A percentile compares a stretch with the other conserved stretches of the same genome.
Conservation (phyloP, 2,113 vertebrate genomes). For the Caranx melampygus region DNA sequence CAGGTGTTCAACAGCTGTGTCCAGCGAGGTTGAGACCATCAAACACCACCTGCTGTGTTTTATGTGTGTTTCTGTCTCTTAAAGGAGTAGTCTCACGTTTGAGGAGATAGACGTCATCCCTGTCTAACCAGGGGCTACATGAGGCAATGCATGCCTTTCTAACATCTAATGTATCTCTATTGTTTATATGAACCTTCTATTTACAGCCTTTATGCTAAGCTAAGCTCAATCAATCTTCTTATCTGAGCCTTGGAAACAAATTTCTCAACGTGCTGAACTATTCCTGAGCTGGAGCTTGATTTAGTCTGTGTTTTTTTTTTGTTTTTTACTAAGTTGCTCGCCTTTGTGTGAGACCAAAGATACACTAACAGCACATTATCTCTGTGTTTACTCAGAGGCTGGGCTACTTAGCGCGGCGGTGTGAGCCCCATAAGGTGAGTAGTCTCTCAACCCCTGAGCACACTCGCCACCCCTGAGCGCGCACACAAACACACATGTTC, state of each 20-base stretch:
- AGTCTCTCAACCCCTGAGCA: conserved; percentile 49
- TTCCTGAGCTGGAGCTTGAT: not conserved
- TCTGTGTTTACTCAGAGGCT: conserved; percentile 56
- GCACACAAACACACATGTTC: conserved; percentile 55
- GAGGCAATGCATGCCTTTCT: not conserved
- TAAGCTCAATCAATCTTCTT: not conserved
- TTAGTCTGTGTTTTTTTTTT: not conserved
- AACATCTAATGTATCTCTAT: too few relatives aligned
- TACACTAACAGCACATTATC: conserved; percentile 52
- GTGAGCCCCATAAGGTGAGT: conserved; percentile 56
- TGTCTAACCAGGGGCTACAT: not conserved
- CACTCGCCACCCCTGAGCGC: conserved; percentile 36
- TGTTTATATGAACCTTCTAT: not conserved
- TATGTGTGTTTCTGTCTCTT: conserved; percentile 19
- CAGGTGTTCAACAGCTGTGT: conserved; percentile 80
- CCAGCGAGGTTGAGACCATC: conserved; percentile 1
- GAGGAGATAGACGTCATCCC: not conserved
- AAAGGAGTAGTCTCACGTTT: conserved; percentile 9
- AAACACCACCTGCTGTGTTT: conserved; percentile 48
- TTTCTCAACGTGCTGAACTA: not conserved
- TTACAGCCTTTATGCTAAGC: not conserved
- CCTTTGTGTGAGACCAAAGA: not conserved
- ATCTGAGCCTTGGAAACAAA: not conserved
- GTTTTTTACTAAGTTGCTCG: not conserved
- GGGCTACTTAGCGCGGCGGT: conserved; percentile 44